phyloP scores from a whole-genome alignment of 2,888 invertebrate genomes.

The Cactoblastis cactorum region DNA sequence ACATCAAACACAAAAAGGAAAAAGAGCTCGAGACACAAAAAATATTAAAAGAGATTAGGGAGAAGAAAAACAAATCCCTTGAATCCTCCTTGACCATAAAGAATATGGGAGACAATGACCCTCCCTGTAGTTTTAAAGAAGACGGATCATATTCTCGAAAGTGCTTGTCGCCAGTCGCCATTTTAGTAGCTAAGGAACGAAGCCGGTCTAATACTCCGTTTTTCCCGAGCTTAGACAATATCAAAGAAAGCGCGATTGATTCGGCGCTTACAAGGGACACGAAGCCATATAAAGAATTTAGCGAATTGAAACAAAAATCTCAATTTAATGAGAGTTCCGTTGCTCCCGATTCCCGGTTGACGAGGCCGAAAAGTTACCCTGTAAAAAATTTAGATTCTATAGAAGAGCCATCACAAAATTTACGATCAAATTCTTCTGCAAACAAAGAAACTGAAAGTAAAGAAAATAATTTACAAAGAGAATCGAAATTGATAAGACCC shows the following conservation, averaged over 20 bases:
- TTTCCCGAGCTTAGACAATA: slow-evolving; percentile 72
- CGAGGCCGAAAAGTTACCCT: slow-evolving; percentile 81
- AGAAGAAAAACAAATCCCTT: slow-evolving; percentile 73
- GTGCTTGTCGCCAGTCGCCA: slow-evolving; percentile 56
- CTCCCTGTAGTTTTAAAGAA: slow-evolving; percentile 39
- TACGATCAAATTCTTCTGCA: slow-evolving; percentile 32
- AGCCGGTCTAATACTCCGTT: slow-evolving; percentile 72
- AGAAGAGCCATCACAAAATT: slow-evolving; percentile 42
- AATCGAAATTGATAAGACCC: slow-evolving; percentile 75
- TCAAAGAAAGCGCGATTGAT: slow-evolving; percentile 62
- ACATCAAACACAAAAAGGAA: slow-evolving; percentile 80
- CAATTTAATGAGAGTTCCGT: slow-evolving; percentile 40
- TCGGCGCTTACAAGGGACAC: slow-evolving; percentile 33
- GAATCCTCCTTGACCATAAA: slow-evolving; percentile 43
- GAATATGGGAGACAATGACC: slow-evolving; percentile 43
- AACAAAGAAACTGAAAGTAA: slow-evolving; percentile 39
- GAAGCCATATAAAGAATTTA: slow-evolving; percentile 28
- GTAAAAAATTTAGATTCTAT: slow-evolving; percentile 56
- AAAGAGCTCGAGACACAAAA: slow-evolving; percentile 84
- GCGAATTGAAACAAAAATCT: slow-evolving; percentile 35
- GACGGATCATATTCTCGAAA: slow-evolving; percentile 43
- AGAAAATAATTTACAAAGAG: slow-evolving; percentile 42
- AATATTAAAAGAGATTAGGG: slow-evolving; percentile 83
- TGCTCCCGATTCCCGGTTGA: slow-evolving; percentile 63
- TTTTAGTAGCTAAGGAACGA: slow-evolving; percentile 55